phyloP scores from a whole-genome alignment of 1,140 invertebrate genomes.

The Lasaia peninsularis region DNA sequence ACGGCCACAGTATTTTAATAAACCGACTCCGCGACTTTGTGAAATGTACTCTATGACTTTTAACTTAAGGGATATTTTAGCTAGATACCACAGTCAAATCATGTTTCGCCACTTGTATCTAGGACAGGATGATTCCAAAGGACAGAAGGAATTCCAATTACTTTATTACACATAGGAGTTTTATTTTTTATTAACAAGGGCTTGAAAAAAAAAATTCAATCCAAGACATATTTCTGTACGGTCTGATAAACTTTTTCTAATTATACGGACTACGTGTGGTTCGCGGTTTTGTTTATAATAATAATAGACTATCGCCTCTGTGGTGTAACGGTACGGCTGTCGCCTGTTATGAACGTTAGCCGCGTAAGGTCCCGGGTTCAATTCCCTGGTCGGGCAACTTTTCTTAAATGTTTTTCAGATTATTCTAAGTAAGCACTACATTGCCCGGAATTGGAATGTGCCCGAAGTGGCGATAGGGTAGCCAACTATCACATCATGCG shows the following conservation, averaged over 20 bases:
- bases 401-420: no score
- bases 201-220: conserved; percentile 20
- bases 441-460: no score
- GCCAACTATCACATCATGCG: no score
- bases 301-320: no score
- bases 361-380: no score
- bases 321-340: no score
- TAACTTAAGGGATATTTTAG: conserved; percentile 32
- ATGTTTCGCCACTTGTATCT: conserved; percentile 70
- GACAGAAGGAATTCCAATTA: conserved; percentile 74
- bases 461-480: no score
- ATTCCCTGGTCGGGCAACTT: no score
- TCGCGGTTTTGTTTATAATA: no score
- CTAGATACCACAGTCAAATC: conserved; percentile 32
- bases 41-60: conserved; percentile 31
- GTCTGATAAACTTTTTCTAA: background rate
- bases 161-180: conserved; percentile 60
- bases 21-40: conserved; percentile 39
- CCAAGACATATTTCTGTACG: conserved; percentile 6
- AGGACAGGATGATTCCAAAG: conserved; percentile 66
- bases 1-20: conserved; percentile 77
- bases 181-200: conserved; percentile 25
- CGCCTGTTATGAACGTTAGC: no score
- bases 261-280: background rate
- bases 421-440: no score